Conservation (phyloP, 1,140 invertebrate species). For the Prorops nasuta region DNA sequence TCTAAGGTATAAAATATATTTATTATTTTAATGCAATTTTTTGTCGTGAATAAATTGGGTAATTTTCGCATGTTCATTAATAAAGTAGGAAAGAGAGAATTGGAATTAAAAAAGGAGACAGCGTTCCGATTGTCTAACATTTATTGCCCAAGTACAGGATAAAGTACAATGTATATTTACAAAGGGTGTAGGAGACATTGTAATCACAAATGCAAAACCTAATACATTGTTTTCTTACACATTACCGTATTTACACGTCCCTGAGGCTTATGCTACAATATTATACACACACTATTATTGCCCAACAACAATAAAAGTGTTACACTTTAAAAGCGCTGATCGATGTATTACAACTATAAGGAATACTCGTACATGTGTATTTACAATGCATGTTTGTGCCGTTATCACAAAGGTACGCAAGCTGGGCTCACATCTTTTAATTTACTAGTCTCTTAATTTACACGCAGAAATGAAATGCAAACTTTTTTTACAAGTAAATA, state of each 20-base stretch:
- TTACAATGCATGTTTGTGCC: slow-evolving; percentile 10
- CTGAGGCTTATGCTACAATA: slow-evolving; percentile 41
- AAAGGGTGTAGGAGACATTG: slow-evolving; percentile 15
- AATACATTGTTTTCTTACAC: slow-evolving; percentile 28
- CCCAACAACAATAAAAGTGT: slow-evolving; percentile 23
- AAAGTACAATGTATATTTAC: slow-evolving; percentile 36
- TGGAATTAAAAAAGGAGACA: no score
- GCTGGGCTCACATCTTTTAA: no score
- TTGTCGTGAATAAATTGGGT: no score
- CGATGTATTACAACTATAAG: slow-evolving; percentile 5
- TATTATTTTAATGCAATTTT: no score
- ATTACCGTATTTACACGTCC: slow-evolving; percentile 45
- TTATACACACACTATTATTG: slow-evolving; percentile 31
- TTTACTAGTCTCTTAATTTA: no score
- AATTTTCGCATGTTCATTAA: no score
- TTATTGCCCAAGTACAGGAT: slow-evolving; percentile 42
- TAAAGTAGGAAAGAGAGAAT: no score
- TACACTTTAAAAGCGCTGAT: slow-evolving; percentile 22
- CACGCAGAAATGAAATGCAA: no score
- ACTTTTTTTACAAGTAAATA: no score
- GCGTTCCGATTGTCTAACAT: no score
- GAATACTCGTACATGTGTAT: slow-evolving; percentile 16
- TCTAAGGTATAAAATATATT: no score
- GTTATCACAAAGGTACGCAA: slow-evolving; percentile 16
- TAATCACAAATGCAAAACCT: slow-evolving; percentile 37